Evolutionary conservation across 2,113 vertebrate species (phyloP), one percentile per base, ranked within the genome.

Genomic region (Anarrhichthys ocellatus): DNA sequence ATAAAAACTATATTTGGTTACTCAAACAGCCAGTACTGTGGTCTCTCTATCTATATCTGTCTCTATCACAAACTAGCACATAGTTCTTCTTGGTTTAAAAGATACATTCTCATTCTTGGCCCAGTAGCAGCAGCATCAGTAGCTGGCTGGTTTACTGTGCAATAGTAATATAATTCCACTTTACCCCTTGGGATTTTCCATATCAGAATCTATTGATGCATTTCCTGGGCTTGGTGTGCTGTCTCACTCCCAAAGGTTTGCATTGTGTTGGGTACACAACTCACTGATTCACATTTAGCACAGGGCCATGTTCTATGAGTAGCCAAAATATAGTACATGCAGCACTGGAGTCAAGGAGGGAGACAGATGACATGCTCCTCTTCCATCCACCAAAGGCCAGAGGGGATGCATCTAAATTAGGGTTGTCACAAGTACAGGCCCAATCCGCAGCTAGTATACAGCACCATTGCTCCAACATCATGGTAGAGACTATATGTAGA

Each of bases 251-350:
- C 88, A 67, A 63, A 85, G 80, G 85, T 87, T 81, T 87, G 74
- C 76, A 58, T 81, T 89, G 78, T 85, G 78, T 78, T 88, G 74
- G 82, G 78, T 84, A 90, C 81, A 88, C 73, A 88, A 72, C 84
- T 88, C 79, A 76, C 48, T 83, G 85, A 89, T 75, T 91, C 90
- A 89, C 89, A 84, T 75, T 87, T 80, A 87, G 72, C 81, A 86
- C 32, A 42, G 46, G 87, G 88, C 78, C 64, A 74, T 85, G 61
- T 87, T 86, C 67, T 86, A 76, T 61, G 64, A 82, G 76, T 78
- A 79, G 71, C 80, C 81, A 86, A 83, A 88, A 88, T 86, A 80
- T 77, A 85, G 78, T 80, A 74, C 73, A 89, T 70, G 85, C 78
- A 36, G 81, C 52, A 36, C 18, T 73, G 40, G 61, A 67, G 78